A percentile compares a stretch with the other conserved stretches of the same genome.
Evolutionary conservation across 30 jellyfish, hydroid and myxozoan genomes (phyloP).

Genomic region (Mastigias papua): DNA sequence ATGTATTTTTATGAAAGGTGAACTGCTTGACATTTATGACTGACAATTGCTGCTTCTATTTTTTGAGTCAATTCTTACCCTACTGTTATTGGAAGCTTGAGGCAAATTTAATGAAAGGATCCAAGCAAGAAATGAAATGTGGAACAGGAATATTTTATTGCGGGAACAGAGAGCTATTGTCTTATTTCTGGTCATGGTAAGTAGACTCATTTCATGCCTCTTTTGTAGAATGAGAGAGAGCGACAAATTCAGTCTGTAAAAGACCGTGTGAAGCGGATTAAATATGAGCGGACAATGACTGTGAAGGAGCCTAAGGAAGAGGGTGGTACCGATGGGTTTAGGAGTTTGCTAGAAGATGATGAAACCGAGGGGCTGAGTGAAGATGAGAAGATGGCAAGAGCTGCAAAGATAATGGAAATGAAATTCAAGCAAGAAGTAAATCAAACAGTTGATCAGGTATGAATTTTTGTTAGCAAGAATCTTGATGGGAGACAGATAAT

Average conservation of each 20-base stretch:
- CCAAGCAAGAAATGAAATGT: no score
- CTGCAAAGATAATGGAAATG: constrained; percentile 85
- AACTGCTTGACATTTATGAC: no score
- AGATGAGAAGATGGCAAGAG: constrained; percentile 86
- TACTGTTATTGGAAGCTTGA: no score
- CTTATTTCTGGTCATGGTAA: no score
- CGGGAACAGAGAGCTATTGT: neutral
- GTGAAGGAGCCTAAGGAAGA: constrained; percentile 77
- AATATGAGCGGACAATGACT: constrained; percentile 79
- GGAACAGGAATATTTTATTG: neutral
- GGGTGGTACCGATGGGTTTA: constrained; percentile 44
- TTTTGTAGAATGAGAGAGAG: constrained; percentile 84
- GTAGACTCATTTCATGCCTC: no score
- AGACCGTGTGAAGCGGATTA: constrained; percentile 90
- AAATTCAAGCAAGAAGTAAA: constrained; percentile 73
- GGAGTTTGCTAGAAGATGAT: constrained; percentile 40
- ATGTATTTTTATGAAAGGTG: no score
- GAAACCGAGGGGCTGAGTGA: constrained; percentile 67
- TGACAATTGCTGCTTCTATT: no score
- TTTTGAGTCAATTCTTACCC: no score
- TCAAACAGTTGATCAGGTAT: constrained; percentile 57
- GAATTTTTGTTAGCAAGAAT: neutral
- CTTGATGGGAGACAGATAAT: no score
- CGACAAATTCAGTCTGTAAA: constrained; percentile 85
- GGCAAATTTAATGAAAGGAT: no score